Percentiles rank a stretch among this genome's conserved stretches.
These are phyloP conservation scores for Hydrocynus forskahlii DNA, from an alignment of 2,797 vertebrate genomes.

Conservation along the genomic window DNA sequence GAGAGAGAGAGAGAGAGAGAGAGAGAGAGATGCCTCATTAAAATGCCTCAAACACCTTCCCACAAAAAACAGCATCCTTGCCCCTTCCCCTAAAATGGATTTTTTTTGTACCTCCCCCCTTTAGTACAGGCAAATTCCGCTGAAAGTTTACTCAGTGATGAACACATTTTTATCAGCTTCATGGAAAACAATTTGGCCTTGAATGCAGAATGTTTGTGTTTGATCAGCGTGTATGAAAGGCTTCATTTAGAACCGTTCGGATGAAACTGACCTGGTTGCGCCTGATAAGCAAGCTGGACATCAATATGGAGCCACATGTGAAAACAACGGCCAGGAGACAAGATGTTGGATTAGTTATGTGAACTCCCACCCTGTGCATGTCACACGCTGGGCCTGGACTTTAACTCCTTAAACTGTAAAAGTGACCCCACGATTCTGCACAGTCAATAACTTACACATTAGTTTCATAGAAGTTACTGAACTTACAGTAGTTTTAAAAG, in stretches of 20 bases:
- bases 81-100: constrained; percentile 67
- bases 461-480: no score
- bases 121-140: constrained; percentile 78
- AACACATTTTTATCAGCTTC: constrained; percentile 77
- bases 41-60: constrained; percentile 45
- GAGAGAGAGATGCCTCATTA: constrained; percentile 58
- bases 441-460: no score
- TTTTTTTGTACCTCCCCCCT: constrained; percentile 58
- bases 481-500: no score
- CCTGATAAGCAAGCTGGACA: constrained; percentile 64
- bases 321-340: constrained; percentile 57
- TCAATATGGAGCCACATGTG: constrained; percentile 74
- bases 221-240: constrained; percentile 82
- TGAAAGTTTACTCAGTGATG: constrained; percentile 79
- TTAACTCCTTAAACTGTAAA: not conserved
- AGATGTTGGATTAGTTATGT: constrained; percentile 36
- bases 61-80: constrained; percentile 52
- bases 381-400: constrained; percentile 3
- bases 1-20: constrained; percentile 82
- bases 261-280: constrained; percentile 68
- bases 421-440: no score
- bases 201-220: constrained; percentile 80
- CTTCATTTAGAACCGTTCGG: constrained; percentile 79
- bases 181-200: constrained; percentile 86
- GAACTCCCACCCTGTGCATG: constrained; percentile 41